phyloP scores from a whole-genome alignment of 2,888 invertebrate species.

The Drosophila anceps region DNA sequence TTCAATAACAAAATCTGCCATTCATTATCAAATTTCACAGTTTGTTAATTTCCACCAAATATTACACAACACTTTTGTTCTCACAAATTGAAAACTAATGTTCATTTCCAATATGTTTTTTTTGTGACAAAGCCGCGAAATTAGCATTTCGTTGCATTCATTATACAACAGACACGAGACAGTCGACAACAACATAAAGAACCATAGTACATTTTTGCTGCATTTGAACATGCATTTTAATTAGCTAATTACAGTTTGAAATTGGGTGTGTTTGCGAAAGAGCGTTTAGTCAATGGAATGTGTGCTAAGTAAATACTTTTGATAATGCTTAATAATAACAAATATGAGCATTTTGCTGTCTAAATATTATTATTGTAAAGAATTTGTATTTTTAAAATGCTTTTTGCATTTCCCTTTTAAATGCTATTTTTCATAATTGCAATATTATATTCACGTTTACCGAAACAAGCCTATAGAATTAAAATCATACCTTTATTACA shows the following conservation, averaged over 20 bases:
- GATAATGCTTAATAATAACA: background rate
- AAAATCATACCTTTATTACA: background rate
- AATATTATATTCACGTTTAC: background rate
- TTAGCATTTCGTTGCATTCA: constrained; percentile 33
- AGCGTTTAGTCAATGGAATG: background rate
- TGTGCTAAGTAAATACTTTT: background rate
- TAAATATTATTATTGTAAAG: background rate
- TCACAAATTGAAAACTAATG: constrained; percentile 62
- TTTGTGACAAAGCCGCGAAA: constrained; percentile 41
- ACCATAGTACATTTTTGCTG: background rate
- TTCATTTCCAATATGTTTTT: constrained; percentile 47
- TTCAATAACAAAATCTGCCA: constrained; percentile 5
- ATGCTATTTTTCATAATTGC: background rate
- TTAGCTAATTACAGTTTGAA: constrained; percentile 30
- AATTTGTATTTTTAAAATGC: background rate
- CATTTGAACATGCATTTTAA: constrained; percentile 18
- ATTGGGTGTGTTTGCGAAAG: background rate
- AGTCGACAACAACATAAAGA: background rate
- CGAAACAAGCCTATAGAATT: background rate
- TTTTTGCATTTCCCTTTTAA: background rate
- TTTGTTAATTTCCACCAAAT: constrained; percentile 37
- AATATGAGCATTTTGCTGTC: no score
- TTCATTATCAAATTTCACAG: constrained; percentile 40
- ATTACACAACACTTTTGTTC: constrained; percentile 21
- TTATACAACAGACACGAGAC: constrained; percentile 11